Base-by-base conservation (phyloP, 2,888 invertebrate species). In the Seladonia tumulorum region DNA sequence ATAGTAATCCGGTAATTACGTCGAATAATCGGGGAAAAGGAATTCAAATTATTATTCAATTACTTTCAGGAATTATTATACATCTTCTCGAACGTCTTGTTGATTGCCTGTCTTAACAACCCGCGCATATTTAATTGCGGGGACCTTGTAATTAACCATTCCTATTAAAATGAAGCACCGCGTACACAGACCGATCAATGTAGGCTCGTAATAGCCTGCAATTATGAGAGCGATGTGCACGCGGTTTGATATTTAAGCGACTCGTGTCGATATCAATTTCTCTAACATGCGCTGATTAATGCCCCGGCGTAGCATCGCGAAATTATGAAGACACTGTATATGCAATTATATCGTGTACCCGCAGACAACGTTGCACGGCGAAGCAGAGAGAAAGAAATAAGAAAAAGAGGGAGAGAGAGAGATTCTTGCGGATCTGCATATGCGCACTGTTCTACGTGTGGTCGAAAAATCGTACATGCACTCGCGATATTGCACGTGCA, bases 401-500 rank as follows among this genome's bases (percentile, higher is more conserved):
- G 35, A 35, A 5, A 35, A 5, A 35, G 35, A 35, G 60, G 29
- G 74, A 14, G 5, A 60, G 5, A 35, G 71, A 42, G 70, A 16
- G 74, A 14, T 22, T 7, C 57, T n/a, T 49, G 10, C 49, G 35
- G 35, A 60, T 49, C 60, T 49, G 85, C 18, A 42, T 45, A 10
- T 29, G 68, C 72, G 66, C 60, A 60, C 25, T 18, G 77, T 66
- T 72, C 63, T 49, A 71, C 71, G 72, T 72, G 76, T 47, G 70
- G 39, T 57, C 57, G 47, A 84, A 72, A 76, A 81, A 76, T 86
- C 72, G 74, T 77, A 81, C 80, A 75, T 85, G 78, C 77, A 47
- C 85, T 76, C 66, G 85, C 75, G 85, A 81, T 86, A 78, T 78
- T 60, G 85, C 86, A 70, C 75, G 81, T 75, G 81, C 86, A 78